Evolutionary conservation across 1,140 invertebrate species (phyloP).

Genomic region (Venturia canescens): DNA sequence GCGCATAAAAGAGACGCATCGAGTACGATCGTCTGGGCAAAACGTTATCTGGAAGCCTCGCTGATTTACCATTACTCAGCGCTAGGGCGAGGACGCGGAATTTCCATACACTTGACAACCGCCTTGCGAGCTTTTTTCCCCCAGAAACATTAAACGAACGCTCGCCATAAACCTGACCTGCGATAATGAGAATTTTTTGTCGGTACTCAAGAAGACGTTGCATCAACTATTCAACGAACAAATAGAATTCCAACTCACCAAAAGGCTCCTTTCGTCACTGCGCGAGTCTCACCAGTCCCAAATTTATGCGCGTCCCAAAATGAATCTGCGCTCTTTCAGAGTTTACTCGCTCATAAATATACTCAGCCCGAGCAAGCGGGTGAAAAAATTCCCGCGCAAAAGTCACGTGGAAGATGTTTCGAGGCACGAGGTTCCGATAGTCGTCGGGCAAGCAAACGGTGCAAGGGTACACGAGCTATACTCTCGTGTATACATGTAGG

Average conservation of each 20-base stretch:
- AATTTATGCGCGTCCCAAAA: too few relatives aligned
- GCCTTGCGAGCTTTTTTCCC: conserved; percentile 63
- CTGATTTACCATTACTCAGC: conserved; percentile 62
- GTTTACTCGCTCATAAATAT: not conserved
- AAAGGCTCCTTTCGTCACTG: too few relatives aligned
- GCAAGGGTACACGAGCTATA: conserved; percentile 42
- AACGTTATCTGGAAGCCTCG: conserved; percentile 65
- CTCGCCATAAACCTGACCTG: conserved; percentile 57
- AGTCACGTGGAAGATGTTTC: conserved; percentile 65
- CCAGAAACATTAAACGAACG: conserved; percentile 67
- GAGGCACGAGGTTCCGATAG: conserved; percentile 48
- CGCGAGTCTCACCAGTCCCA: too few relatives aligned
- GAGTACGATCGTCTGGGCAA: conserved; percentile 33
- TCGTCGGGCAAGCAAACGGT: conserved; percentile 36
- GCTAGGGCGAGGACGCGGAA: conserved; percentile 48
- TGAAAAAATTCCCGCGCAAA: conserved; percentile 69
- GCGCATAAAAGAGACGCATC: conserved; percentile 30
- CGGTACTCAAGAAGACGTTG: not conserved
- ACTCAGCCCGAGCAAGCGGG: not conserved
- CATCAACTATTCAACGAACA: not conserved
- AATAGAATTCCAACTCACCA: too few relatives aligned
- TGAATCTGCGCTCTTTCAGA: too few relatives aligned
- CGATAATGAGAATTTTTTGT: not conserved
- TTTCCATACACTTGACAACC: conserved; percentile 56
- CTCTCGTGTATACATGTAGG: conserved; percentile 4